Conservation (phyloP, 1,140 invertebrate species). For the Drosophila oshimai region DNA sequence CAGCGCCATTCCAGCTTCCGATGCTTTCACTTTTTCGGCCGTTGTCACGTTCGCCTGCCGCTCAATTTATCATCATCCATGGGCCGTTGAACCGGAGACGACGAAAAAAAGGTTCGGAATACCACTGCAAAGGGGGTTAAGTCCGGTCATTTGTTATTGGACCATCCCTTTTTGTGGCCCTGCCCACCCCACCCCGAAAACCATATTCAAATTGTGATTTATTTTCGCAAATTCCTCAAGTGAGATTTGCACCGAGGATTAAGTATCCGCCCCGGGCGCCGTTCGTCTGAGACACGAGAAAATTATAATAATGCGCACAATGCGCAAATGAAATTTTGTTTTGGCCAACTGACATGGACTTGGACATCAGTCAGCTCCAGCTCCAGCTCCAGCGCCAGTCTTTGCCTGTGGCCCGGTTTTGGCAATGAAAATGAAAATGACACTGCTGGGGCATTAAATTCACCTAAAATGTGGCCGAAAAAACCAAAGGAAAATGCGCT, state of each 20-base stretch:
- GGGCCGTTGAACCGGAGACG: conserved; percentile 50
- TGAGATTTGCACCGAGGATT: conserved; percentile 49
- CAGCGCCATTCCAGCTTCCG: conserved; percentile 52
- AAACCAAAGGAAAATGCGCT: conserved; percentile 26
- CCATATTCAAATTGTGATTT: conserved; percentile 63
- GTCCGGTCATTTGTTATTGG: conserved; percentile 55
- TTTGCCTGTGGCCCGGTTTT: conserved; percentile 21
- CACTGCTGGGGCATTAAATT: conserved; percentile 49
- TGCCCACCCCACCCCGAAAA: conserved; percentile 2
- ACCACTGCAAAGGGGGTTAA: conserved; percentile 38
- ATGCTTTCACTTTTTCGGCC: conserved; percentile 75
- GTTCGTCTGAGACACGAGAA: conserved; percentile 29
- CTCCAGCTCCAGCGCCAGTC: too few relatives aligned
- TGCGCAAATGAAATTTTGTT: conserved; percentile 58
- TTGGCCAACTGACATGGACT: conserved; percentile 31
- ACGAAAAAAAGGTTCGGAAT: conserved; percentile 19
- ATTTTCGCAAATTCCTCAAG: conserved; percentile 60
- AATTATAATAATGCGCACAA: conserved; percentile 43
- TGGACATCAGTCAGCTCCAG: neutral
- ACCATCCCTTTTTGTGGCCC: conserved; percentile 21
- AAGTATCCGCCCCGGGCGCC: conserved; percentile 16
- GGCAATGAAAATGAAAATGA: conserved; percentile 10
- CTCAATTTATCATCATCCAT: conserved; percentile 76
- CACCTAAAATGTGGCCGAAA: conserved; percentile 49
- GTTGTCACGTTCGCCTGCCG: conserved; percentile 67